A percentile compares a stretch with the other conserved stretches of the same genome.
Conservation (phyloP, 2,113 vertebrate species). For the Hypanus sabinus region DNA sequence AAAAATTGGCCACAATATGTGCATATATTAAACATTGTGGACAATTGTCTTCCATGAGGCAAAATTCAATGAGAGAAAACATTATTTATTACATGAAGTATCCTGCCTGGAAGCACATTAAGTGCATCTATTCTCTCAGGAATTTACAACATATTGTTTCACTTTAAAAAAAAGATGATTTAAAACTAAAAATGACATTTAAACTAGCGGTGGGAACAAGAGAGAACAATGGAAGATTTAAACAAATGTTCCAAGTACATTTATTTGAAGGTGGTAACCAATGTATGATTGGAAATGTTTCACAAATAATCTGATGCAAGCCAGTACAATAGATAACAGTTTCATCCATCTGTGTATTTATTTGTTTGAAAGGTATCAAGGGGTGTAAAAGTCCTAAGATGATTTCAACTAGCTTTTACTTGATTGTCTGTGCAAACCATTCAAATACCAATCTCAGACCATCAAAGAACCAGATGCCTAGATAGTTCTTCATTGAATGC, state of each 20-base stretch:
- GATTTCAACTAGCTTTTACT: not conserved
- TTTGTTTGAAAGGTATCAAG: not conserved
- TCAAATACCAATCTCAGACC: not conserved
- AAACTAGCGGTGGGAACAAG: not conserved
- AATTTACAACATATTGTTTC: not conserved
- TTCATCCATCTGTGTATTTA: not conserved
- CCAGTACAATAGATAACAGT: not conserved
- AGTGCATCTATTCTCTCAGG: not conserved
- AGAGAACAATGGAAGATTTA: not conserved
- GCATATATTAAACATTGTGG: not conserved
- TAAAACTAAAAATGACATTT: conserved; percentile 17
- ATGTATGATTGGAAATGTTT: not conserved
- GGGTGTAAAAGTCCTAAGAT: not conserved
- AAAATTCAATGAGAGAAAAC: not conserved
- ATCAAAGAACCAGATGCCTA: not conserved
- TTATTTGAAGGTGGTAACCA: not conserved
- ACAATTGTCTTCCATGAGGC: not conserved
- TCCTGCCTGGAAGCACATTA: not conserved
- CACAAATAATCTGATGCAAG: not conserved
- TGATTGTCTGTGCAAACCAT: not conserved
- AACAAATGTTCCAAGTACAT: not conserved
- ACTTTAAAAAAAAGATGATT: not conserved
- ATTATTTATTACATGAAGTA: not conserved
- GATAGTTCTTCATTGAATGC: not conserved
- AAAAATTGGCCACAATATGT: not conserved